Evolutionary conservation across 2,888 invertebrate species (phyloP), one percentile per base, ranked within the genome.

Genomic region (Meteorus cinctellus): DNA sequence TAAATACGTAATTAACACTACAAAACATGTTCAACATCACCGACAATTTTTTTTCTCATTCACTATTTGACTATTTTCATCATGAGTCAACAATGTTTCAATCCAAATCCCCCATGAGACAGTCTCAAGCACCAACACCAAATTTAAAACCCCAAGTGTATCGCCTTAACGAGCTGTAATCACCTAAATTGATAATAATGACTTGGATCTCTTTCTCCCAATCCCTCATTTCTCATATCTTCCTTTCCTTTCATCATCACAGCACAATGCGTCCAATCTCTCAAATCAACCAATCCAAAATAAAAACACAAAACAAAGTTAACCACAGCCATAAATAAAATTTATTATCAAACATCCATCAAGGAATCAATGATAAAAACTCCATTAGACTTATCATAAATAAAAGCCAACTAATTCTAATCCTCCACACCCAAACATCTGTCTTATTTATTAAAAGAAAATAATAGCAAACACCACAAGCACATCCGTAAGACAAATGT

Each of bases 121-220:
- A 48, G 59, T 69, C 68, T 41, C 74, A 19, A 74, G 62, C n/a
- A 34, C 45, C 68, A 71, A 72, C 24, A 34, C 12, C n/a, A 48
- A 48, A 48, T 48, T 65, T 59, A 59, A 66, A 79, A 76, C 31
- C 68, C 48, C 55, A 62, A 55, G 75, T 45, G 41, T 34, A 27
- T 55, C 59, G 34, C 48, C 10, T 77, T 77, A 77, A 79, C 78
- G 51, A 81, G 76, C 51, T 65, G 62, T 73, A 78, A 81, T 79
- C 74, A 70, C 48, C 36, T 67, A 71, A 79, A 81, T 81, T 78
- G 78, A 70, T 76, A 69, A 67, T 72, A 77, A 79, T 72, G 75
- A 63, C 71, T 75, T 78, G 74, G 76, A 65, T 77, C 70, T 76
- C 69, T 68, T 14, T 68, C 31, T 12, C 59, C 19, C 27, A 60